Evolutionary conservation across 2,797 vertebrate genomes (phyloP).

Genomic region (Rhabdomys pumilio): DNA sequence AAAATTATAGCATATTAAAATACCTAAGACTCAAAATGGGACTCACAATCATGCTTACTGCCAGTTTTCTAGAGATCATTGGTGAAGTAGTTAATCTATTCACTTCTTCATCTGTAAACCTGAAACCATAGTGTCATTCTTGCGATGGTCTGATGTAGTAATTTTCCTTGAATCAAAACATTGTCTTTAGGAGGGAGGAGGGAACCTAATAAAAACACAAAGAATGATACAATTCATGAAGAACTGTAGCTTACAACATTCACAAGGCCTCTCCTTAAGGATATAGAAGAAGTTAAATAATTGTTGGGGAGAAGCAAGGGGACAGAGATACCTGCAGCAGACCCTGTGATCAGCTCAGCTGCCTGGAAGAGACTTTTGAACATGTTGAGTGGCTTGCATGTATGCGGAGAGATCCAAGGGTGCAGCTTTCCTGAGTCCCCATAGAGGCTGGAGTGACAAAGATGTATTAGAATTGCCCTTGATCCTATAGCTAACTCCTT

Average conservation of each 20-base stretch:
- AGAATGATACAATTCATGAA: background rate
- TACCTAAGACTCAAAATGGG: background rate
- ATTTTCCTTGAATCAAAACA: background rate
- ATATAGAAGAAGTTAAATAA: background rate
- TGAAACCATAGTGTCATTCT: background rate
- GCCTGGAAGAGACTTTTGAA: background rate
- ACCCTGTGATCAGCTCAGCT: background rate
- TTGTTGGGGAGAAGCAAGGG: background rate
- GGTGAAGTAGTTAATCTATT: background rate
- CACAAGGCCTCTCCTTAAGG: background rate
- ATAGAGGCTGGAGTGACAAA: background rate
- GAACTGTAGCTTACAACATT: background rate
- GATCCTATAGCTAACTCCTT: background rate
- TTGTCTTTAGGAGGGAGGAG: background rate
- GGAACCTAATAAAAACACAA: background rate
- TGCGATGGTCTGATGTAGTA: background rate
- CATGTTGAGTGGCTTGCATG: background rate
- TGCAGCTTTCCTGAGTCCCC: background rate
- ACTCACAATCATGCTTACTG: background rate
- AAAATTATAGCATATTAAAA: background rate
- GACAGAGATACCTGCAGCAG: background rate
- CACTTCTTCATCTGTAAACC: constrained; percentile 24
- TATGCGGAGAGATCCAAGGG: background rate
- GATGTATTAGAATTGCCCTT: background rate
- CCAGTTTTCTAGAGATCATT: background rate